These are phyloP conservation scores for Selene dorsalis DNA, from an alignment of 2,797 vertebrate species.

Conservation along the genomic window DNA sequence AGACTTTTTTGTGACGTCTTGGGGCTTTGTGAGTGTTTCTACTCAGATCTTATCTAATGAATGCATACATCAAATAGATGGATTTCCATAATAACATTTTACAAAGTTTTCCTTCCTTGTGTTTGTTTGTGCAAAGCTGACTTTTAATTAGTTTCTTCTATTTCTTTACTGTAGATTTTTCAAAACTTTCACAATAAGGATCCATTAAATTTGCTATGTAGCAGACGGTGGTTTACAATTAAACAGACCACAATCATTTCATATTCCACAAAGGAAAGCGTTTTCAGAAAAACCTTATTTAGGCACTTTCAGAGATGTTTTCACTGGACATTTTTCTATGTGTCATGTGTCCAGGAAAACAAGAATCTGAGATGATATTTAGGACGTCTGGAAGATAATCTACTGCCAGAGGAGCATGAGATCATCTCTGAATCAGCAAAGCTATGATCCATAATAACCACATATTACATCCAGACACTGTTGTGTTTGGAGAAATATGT, in stretches of 20 bases:
- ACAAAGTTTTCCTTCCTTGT: background rate
- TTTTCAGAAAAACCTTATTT: conserved; percentile 43
- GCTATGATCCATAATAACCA: conserved; percentile 68
- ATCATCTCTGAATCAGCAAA: conserved; percentile 75
- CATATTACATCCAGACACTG: conserved; percentile 67
- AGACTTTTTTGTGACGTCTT: background rate
- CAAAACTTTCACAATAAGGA: background rate
- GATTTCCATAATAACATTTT: background rate
- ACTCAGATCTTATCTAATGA: background rate
- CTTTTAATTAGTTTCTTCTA: background rate
- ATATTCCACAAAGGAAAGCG: conserved; percentile 48
- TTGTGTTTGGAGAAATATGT: conserved; percentile 74
- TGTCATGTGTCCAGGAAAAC: conserved; percentile 65
- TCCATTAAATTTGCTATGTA: background rate
- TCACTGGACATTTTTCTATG: conserved; percentile 57
- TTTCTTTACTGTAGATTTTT: background rate
- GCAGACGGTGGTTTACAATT: conserved; percentile 17
- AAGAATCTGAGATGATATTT: conserved; percentile 64
- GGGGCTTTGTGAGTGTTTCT: background rate
- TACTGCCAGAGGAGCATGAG: conserved; percentile 71
- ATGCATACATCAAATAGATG: background rate
- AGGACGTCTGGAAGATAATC: conserved; percentile 63
- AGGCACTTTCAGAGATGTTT: conserved; percentile 58
- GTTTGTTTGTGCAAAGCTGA: too few species aligned
- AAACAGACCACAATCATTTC: conserved; percentile 10